Evolutionary conservation across 2,888 invertebrate genomes (phyloP).

Genomic region (Cancer borealis): DNA sequence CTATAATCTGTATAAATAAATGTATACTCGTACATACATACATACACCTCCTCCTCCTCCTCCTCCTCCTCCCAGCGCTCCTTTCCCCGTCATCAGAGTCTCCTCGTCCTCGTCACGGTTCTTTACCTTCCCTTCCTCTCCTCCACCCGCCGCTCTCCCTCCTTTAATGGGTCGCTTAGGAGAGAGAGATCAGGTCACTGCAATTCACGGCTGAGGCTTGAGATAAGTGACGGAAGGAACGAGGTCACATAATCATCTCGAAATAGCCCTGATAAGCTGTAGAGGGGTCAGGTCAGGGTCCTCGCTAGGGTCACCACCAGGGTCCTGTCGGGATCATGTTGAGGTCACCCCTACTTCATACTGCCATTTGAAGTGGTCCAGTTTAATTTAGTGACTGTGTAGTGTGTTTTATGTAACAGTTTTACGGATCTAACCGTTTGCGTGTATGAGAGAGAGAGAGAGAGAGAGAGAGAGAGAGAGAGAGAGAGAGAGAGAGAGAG

Average conservation of each 20-base stretch:
- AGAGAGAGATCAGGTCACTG: neutral
- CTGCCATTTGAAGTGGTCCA: neutral
- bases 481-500: constrained; percentile 30
- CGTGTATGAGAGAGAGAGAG: neutral
- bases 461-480: constrained; percentile 33
- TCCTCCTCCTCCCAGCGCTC: neutral
- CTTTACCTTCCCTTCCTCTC: neutral
- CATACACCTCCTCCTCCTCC: neutral
- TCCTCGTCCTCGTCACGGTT: neutral
- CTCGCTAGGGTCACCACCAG: neutral
- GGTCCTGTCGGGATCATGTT: neutral
- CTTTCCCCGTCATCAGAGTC: neutral
- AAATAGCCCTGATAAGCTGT: neutral
- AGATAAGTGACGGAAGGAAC: constrained; percentile 27
- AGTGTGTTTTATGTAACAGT: neutral
- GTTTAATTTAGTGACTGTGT: neutral
- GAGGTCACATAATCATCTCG: neutral
- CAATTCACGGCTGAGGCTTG: neutral
- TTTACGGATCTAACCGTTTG: neutral
- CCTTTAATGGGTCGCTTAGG: neutral
- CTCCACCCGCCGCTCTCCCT: neutral
- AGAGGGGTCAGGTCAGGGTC: neutral
- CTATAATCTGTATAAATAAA: no score
- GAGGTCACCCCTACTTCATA: neutral
- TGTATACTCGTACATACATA: no score